Evolutionary conservation across 2,797 vertebrate genomes (phyloP).

Genomic region (Hydrocynus forskahlii): DNA sequence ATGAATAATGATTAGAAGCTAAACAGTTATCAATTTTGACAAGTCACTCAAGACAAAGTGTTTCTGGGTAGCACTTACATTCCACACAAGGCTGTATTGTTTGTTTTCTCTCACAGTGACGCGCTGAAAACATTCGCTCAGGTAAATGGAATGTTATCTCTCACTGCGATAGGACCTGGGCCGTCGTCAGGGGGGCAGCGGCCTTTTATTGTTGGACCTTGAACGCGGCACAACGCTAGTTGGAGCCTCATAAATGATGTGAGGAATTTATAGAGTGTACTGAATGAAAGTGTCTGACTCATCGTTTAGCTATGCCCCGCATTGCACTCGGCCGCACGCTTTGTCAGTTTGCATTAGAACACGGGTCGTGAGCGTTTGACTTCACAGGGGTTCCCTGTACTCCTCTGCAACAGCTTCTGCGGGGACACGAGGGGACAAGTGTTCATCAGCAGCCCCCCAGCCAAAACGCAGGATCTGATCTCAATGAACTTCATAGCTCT

Average conservation of each 20-base stretch:
- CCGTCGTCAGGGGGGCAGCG: conserved; percentile 45
- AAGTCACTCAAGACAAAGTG: conserved; percentile 10
- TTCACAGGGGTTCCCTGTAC: conserved; percentile 25
- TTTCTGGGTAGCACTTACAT: conserved; percentile 28
- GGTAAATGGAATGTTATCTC: conserved; percentile 71
- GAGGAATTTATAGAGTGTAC: conserved; percentile 65
- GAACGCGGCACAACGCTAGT: conserved; percentile 49
- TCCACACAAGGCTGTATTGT: conserved; percentile 49
- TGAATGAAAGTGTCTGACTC: conserved; percentile 70
- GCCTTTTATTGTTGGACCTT: conserved; percentile 51
- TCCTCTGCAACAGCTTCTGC: neutral
- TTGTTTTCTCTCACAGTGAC: conserved; percentile 56
- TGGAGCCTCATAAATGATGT: conserved; percentile 58
- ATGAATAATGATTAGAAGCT: neutral
- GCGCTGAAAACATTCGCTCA: conserved; percentile 61
- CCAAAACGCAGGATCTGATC: neutral
- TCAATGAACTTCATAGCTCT: neutral
- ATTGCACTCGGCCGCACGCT: conserved; percentile 62
- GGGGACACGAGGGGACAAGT: neutral
- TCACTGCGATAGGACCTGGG: conserved; percentile 54
- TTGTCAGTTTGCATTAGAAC: conserved; percentile 68
- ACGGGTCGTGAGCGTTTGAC: conserved; percentile 24
- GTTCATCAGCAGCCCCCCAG: neutral
- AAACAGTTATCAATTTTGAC: neutral
- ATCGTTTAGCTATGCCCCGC: conserved; percentile 68